Base-by-base conservation (phyloP, 2,888 invertebrate species). In the Thera britannica region DNA sequence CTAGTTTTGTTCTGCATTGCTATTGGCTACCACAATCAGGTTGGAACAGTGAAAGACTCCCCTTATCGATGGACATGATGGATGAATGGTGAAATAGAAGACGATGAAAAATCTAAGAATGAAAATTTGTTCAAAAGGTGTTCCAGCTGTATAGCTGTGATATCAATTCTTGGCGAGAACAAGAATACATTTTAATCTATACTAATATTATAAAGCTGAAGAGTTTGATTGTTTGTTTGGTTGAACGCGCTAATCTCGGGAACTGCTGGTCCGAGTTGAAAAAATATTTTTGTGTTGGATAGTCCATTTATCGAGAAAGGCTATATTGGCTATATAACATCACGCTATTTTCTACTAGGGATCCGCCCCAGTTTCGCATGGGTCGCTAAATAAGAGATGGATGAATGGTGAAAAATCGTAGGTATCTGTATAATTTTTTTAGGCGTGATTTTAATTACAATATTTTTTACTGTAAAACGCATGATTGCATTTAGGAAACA, bases 401-500 rank as follows among this genome's bases (percentile, higher is more conserved):
- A 46, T 46, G 44, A 46, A 9, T 2, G 9, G 2, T 9, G 3
- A 46, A 46, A 2, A 46, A 9, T 8, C 34, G 52, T 51, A 12
- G 4, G 4, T 52, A 34, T 9, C 7, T 9, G 34, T 52, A 34
- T 51, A 46, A n/a, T 52, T 44, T 23, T 34, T 41, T n/a, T 23
- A 8, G 34, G 23, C 34, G 54, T 58, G 58, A 41, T 64, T 58
- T 58, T 35, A 48, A 62, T 44, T 44, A 7, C 2, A 46, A 7
- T 7, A 38, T 7, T 7, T 2, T 44, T 44, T 44, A 44, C 44
- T 44, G 35, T 36, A 61, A 56, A 11, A 55, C 55, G 61, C 44
- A 35, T 55, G 23, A 51, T 46, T 48, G 49, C 56, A 66, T 58
- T 66, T 61, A 66, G 49, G 11, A 44, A 38, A 66, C 49, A 52